phyloP scores from a whole-genome alignment of 2,888 invertebrate genomes.

The Lasioglossum pauxillum region DNA sequence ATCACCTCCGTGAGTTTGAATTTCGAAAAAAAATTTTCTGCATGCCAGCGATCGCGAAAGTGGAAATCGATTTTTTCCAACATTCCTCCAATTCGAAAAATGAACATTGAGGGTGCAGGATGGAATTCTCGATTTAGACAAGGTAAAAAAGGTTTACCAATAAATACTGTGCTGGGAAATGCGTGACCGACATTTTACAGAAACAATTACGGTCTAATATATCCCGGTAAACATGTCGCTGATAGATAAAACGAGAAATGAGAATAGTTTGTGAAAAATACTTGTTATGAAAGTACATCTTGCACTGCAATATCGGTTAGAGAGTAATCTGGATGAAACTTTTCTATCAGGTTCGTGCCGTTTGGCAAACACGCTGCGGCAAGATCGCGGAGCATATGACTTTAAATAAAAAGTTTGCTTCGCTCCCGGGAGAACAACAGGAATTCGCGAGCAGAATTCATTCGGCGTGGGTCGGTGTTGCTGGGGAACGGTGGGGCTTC shows the following conservation, averaged over 20 bases:
- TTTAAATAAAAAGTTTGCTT: slow-evolving; percentile 13
- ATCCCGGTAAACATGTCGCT: neutral
- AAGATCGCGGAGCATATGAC: neutral
- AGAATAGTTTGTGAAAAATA: neutral
- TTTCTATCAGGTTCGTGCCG: slow-evolving; percentile 19
- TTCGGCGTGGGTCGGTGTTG: neutral
- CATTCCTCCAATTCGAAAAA: neutral
- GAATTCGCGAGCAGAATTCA: slow-evolving; percentile 16
- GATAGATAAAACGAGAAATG: neutral
- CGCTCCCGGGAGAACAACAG: slow-evolving; percentile 4
- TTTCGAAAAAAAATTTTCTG: neutral
- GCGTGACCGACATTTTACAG: neutral
- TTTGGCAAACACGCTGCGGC: slow-evolving; percentile 14
- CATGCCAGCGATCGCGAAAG: neutral
- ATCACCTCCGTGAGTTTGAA: no score
- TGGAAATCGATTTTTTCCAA: neutral
- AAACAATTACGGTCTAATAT: neutral
- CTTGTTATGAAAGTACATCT: neutral
- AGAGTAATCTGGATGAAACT: slow-evolving; percentile 29
- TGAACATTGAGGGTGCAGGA: neutral
- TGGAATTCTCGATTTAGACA: neutral
- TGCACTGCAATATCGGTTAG: neutral
- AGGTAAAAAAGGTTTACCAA: neutral
- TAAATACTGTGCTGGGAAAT: neutral
- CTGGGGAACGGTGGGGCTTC: neutral